Evolutionary conservation across 2,888 invertebrate genomes (phyloP), one percentile per base, ranked within the genome.

Genomic region (Morpho achilles): DNA sequence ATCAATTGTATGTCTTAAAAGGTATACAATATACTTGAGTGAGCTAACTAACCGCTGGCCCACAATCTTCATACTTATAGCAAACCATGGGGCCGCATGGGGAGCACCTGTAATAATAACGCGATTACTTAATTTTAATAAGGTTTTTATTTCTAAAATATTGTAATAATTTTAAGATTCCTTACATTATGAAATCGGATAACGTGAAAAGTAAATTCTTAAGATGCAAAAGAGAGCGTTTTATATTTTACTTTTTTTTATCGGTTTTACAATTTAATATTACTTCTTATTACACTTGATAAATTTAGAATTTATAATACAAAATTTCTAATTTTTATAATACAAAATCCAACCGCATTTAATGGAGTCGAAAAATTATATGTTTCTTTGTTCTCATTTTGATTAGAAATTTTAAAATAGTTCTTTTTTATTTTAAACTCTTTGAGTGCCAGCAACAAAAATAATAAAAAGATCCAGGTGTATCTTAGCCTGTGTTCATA

Each of bases 41-140:
- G 43, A 47, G 8, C 1, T 32, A 56, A 70, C 87, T 82, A 72
- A 91, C 91, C 72, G 88, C 75, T 62, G 87, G 88, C 65, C 91
- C 91, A 65, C 86, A 88, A 68, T 91, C 91, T 80, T 91, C 89
- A 67, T 91, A 91, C 80, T 87, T 90, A 68, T 91, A 91, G 69
- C 91, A 91, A 62, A 90, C 86, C 82, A 87, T 86, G 58, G 86
- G 88, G 62, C 89, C 87, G 75, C 88, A 88, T 51, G 90, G 87
- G 50, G 85, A 80, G 79, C 88, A 89, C 90, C 89, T 88, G 71
- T 56, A 76, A 80, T 56, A 4, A 22, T n/a, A 16, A 44, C 9
- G 32, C 9, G 22, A n/a, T 8, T 7, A 49, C 32, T 39, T 23
- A 50, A 48, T 48, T 48, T 10, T 7, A 16, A 1, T 16, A 16